A percentile compares a stretch with the other conserved stretches of the same genome.
Evolutionary conservation across 2,888 invertebrate genomes (phyloP).

Genomic region (Ophraella communa): DNA sequence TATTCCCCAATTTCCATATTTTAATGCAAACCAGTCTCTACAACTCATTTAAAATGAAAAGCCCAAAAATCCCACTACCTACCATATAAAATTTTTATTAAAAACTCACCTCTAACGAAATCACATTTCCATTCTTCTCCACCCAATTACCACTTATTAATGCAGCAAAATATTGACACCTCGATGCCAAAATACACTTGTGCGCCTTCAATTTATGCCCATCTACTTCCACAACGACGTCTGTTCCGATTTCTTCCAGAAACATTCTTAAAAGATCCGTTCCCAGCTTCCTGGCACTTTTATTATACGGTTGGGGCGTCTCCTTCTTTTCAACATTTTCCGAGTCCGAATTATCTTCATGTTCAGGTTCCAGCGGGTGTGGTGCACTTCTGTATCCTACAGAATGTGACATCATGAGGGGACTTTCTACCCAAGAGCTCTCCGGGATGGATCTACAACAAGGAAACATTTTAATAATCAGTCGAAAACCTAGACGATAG

Average conservation of each 20-base stretch:
- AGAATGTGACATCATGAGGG: conserved; percentile 68
- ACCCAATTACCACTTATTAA: conserved; percentile 87
- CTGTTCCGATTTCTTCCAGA: conserved; percentile 87
- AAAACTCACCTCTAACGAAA: conserved; percentile 79
- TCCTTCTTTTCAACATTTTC: conserved; percentile 45
- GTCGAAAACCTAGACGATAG: too few species aligned
- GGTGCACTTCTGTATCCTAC: conserved; percentile 62
- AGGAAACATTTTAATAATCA: background rate
- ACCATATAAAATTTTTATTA: background rate
- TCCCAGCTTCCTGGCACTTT: conserved; percentile 70
- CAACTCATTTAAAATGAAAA: too few species aligned
- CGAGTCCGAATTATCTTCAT: conserved; percentile 46
- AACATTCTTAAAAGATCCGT: conserved; percentile 91
- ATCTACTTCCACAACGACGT: conserved; percentile 84
- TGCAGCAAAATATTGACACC: conserved; percentile 93
- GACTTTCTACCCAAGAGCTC: conserved; percentile 70
- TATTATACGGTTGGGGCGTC: conserved; percentile 53
- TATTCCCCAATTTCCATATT: too few species aligned
- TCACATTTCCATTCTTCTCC: conserved; percentile 80
- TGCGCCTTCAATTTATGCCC: conserved; percentile 86
- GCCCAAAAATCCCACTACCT: too few species aligned
- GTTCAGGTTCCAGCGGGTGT: conserved; percentile 55
- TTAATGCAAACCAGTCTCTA: too few species aligned
- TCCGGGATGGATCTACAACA: conserved; percentile 67
- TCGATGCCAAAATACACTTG: conserved; percentile 88